Evolutionary conservation across 2,797 vertebrate genomes (phyloP), one percentile per base, ranked within the genome.

Genomic region (Euphonia xanthogaster): DNA sequence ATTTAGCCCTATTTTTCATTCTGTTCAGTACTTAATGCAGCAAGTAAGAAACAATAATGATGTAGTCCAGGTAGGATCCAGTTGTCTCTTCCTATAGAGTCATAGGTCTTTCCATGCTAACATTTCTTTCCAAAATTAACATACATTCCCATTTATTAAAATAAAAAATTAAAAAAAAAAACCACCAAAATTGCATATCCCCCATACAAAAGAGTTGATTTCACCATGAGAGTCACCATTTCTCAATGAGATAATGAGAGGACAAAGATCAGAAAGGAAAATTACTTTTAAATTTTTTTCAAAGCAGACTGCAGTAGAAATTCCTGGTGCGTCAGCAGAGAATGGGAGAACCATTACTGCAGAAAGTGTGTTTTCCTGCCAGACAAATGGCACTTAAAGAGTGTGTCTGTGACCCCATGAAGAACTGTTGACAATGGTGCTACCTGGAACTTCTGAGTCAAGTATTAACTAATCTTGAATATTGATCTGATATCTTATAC

Each of bases 181-280:
- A 0, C 2, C n/a, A 30, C 6, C 14, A 16, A 17, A n/a, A 30
- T 37, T 48, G 9, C 24, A 24, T 13, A 22, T 51, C 1, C 3
- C 3, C 17, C 2, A 3, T 9, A 22, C 30, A 18, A 20, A 53
- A 33, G 44, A 53, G 23, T 66, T 8, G 0, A 47, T 35, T 55
- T 54, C 3, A 8, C 33, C 44, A 5, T 17, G 9, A 62, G 15
- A 33, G 21, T 70, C 30, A 30, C 24, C 14, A 16, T 79, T 42
- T 55, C 8, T 66, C 40, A 53, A 1, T 82, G 51, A 66, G 47
- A 16, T 55, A 65, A 11, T 42, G 42, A 14, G 14, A 79, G 15
- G 8, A 6, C 9, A 90, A 82, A 65, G 22, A 1, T 20, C 15
- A 72, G 15, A 78, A 48, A 57, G 39, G 54, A 73, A 82, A 51